These are phyloP conservation scores for Sinonovacula constricta DNA, from an alignment of 1,140 invertebrate genomes.

Conservation along the genomic window DNA sequence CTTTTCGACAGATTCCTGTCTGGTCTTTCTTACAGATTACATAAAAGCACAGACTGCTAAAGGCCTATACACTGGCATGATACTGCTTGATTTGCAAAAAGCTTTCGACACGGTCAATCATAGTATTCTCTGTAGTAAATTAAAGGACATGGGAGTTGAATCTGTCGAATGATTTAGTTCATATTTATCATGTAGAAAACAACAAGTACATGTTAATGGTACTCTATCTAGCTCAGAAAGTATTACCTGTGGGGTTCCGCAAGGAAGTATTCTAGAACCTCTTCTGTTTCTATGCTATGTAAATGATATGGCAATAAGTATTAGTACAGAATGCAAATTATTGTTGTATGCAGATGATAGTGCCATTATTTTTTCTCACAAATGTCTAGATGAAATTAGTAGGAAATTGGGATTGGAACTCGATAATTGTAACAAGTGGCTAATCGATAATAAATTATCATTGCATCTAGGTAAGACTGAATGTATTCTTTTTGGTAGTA, in stretches of 20 bases:
- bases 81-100: too few species aligned
- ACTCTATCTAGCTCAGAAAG: constrained; percentile 1
- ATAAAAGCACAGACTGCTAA: constrained; percentile 7
- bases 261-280: constrained; percentile 30
- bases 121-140: constrained; percentile 4
- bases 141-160: constrained; percentile 30
- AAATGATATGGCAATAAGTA: constrained; percentile 43
- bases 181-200: constrained; percentile 21
- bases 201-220: constrained; percentile 23
- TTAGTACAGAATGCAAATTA: constrained; percentile 1
- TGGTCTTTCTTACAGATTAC: too few species aligned
- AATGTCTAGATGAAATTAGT: neutral
- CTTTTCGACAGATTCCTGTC: too few species aligned
- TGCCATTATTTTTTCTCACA: constrained; percentile 25
- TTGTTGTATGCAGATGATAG: constrained; percentile 25
- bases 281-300: constrained; percentile 37
- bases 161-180: neutral
- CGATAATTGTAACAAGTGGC: neutral
- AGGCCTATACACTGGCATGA: neutral
- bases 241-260: constrained; percentile 40
- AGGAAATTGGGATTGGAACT: neutral
- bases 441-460: constrained; percentile 18
- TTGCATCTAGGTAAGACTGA: constrained; percentile 10
- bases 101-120: too few species aligned
- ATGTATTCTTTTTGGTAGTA: constrained; percentile 7